Conservation (phyloP, 1,140 invertebrate species). For the Hestina assimilis region DNA sequence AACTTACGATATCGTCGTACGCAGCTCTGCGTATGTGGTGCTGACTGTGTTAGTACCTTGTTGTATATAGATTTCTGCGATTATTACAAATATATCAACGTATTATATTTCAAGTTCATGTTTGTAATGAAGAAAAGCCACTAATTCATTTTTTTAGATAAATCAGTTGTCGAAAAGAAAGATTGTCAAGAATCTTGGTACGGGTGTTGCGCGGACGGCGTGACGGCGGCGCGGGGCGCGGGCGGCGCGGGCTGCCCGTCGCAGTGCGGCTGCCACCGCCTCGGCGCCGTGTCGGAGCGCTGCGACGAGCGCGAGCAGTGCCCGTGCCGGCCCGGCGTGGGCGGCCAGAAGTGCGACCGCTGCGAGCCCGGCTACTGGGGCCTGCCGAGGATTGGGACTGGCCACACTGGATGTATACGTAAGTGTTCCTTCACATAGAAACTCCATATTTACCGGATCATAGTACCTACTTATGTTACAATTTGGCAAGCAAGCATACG, state of each 20-base stretch:
- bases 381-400: conserved; percentile 85
- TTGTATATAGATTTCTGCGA: too few relatives aligned
- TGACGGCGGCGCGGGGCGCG: conserved; percentile 88
- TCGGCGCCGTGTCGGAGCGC: conserved; percentile 84
- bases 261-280: conserved; percentile 86
- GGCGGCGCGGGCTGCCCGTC: conserved; percentile 86
- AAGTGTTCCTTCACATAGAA: too few relatives aligned
- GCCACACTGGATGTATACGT: conserved; percentile 91
- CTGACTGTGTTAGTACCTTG: too few relatives aligned
- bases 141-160: conserved; percentile 46
- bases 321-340: conserved; percentile 90
- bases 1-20: too few relatives aligned
- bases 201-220: conserved; percentile 94
- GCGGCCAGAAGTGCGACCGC: conserved; percentile 87
- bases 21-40: too few relatives aligned
- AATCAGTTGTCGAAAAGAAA: conserved; percentile 73
- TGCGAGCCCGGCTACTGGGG: conserved; percentile 92
- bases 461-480: too few relatives aligned
- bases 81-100: too few relatives aligned
- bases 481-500: too few relatives aligned
- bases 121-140: background rate
- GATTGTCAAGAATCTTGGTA: conserved; percentile 86
- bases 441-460: too few relatives aligned
- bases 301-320: conserved; percentile 92
- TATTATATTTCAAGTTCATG: background rate